These are phyloP conservation scores for Euplagia quadripunctaria DNA, from an alignment of 2,888 invertebrate genomes.

Conservation along the genomic window DNA sequence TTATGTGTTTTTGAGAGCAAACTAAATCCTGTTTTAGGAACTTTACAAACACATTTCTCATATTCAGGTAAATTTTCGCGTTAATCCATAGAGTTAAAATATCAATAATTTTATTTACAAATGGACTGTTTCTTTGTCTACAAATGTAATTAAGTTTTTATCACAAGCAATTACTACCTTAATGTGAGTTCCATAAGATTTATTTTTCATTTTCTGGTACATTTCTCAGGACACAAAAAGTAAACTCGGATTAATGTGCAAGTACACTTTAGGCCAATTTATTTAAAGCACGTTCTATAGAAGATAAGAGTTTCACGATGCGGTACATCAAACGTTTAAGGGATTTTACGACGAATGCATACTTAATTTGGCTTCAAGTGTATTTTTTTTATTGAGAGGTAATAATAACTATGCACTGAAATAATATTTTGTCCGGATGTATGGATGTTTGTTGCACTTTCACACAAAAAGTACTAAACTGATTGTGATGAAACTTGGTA, in stretches of 20 bases:
- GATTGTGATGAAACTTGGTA: too few species aligned
- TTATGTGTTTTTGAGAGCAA: too few species aligned
- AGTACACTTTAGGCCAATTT: conserved; percentile 42
- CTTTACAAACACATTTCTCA: too few species aligned
- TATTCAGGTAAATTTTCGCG: too few species aligned
- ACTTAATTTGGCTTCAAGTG: conserved; percentile 49
- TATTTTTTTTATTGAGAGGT: conserved; percentile 31
- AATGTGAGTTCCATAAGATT: not conserved
- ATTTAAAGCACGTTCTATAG: conserved; percentile 51
- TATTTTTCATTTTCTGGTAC: not conserved
- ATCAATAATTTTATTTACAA: too few species aligned
- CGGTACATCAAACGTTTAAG: conserved; percentile 53
- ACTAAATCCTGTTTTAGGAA: too few species aligned
- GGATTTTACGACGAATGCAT: conserved; percentile 51
- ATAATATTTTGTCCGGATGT: not conserved
- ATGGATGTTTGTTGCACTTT: too few species aligned
- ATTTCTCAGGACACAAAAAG: conserved; percentile 9
- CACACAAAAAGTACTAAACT: too few species aligned
- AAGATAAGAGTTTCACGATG: conserved; percentile 47
- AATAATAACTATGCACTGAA: conserved; percentile 4
- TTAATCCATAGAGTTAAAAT: too few species aligned
- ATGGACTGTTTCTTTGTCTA: too few species aligned
- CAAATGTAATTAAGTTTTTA: not conserved
- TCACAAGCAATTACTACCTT: not conserved
- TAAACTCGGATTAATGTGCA: not conserved